Base-by-base conservation (phyloP, 2,888 invertebrate genomes). In the Pecten maximus region DNA sequence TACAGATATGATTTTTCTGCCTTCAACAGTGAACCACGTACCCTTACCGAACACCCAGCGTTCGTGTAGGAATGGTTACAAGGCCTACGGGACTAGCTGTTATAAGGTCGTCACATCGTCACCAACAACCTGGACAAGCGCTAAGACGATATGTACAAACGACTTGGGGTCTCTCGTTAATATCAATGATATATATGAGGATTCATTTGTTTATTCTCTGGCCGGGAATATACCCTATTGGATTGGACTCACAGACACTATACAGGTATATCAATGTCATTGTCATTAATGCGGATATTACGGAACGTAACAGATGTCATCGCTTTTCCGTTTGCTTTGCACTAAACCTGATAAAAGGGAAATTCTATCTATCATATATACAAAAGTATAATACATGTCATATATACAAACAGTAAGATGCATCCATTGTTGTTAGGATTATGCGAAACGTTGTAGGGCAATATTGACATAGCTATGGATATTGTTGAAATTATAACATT, bases 201-300 rank as follows among this genome's bases (percentile, higher is more conserved):
- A 94, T 28, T 94, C 94, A 4, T 94, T 92, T 88, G 89, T 96
- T 40, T 91, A 91, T 12, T 90, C 90, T 40, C 23, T 93, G 40
- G 91, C 90, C 50, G 87, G 90, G 28, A 88, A 88, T n/a, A 87
- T 60, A 6, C 88, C 89, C 28, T 94, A 91, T 39, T 95, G 95
- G 95, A 94, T 94, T 48, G 95, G 95, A 0, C 91, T 95, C 15
- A 92, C 92, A 16, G 94, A 93, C 60, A 60, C n/a, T 28, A 15
- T 23, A 54, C 23, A 54, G 54, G 54, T 54, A n/a, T n/a, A 54
- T 23, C 23, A 3, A 54, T 23, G 16, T 8, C 50, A 50, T 15
- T 50, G n/a, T 16, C 16, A 16, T 54, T n/a, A 54, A n/a, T 6
- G 23, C 48, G 48, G 19, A 4, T 48, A 48, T 15, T 48, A 8